These are phyloP conservation scores for Athetis lepigone DNA, from an alignment of 2,888 invertebrate species.

Conservation along the genomic window DNA sequence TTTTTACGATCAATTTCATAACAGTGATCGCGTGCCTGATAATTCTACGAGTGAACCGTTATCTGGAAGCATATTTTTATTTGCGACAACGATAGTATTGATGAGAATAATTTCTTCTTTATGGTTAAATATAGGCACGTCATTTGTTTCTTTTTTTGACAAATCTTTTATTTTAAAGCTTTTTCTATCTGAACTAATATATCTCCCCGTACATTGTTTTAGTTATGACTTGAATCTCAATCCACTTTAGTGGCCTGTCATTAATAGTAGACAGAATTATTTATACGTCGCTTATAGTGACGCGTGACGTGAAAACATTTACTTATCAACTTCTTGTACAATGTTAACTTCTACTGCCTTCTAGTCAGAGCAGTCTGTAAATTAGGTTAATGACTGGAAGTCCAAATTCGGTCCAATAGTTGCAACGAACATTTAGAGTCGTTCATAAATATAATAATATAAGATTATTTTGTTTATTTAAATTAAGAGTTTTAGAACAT, in stretches of 20 bases:
- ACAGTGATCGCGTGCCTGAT: slow-evolving; percentile 62
- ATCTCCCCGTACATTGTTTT: too few relatives aligned
- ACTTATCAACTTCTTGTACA: not conserved
- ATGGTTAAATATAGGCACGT: slow-evolving; percentile 12
- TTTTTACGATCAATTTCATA: slow-evolving; percentile 55
- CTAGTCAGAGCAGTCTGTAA: too few relatives aligned
- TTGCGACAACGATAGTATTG: slow-evolving; percentile 40
- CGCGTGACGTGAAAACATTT: too few relatives aligned
- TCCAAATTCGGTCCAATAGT: too few relatives aligned
- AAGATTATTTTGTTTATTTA: too few relatives aligned
- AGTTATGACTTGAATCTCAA: not conserved
- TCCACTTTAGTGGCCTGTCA: too few relatives aligned
- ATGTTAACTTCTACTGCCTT: not conserved
- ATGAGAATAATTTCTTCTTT: slow-evolving; percentile 25
- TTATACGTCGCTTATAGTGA: too few relatives aligned
- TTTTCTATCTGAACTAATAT: not conserved
- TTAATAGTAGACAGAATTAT: too few relatives aligned
- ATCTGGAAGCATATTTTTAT: slow-evolving; percentile 45
- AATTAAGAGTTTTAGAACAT: too few relatives aligned
- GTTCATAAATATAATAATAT: too few relatives aligned
- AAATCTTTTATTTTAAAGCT: not conserved
- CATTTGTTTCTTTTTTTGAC: slow-evolving; percentile 5
- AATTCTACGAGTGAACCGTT: slow-evolving; percentile 55
- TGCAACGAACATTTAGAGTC: too few relatives aligned
- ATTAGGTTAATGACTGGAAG: not conserved